Base-by-base conservation (phyloP, 2,888 invertebrate genomes). In the Slavum lentiscoides region DNA sequence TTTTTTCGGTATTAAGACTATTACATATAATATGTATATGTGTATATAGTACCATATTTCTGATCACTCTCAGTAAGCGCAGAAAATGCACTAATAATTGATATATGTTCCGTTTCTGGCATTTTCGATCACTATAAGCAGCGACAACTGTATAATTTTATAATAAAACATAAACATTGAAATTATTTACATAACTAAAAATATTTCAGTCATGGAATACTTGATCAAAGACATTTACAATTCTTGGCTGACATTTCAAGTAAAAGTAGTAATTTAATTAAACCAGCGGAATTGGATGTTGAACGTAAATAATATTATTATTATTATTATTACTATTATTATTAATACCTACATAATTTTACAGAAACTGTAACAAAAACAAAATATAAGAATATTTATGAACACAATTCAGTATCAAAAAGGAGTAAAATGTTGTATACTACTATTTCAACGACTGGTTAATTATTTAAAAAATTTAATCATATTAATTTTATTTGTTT, bases 221-320 rank as follows among this genome's bases (percentile, higher is more conserved):
- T 67, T 9, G 70, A 80, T 55, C 70, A 80, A 39, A 70, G 55
- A 64, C 70, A 80, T 80, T 80, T 80, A 72, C 62, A 62, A 19
- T 80, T 80, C 55, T 70, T 80, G 17, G 70, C 77, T 62, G 77
- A 80, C 2, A n/a, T 80, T 39, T 80, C 77, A 37, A 80, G 62
- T 77, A 69, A 64, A 23, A 70, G 64, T 61, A n/a, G 17, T 11
- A 30, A 37, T 39, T 19, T 70, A 19, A 53, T 21, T 8, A 68
- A 76, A 30, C 58, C 67, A 13, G 4, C 30, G n/a, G 17, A 30
- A 74, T 53, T 11, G 9, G 66, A 73, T 11, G 8, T 55, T 5
- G 64, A 74, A 53, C 37, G 70, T 77, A 62, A 69, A n/a, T 39
- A 66, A 4, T 37, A 55, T 55, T 37, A 70, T 70, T 70, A 30